phyloP scores from a whole-genome alignment of 2,113 vertebrate genomes.

The Chaenocephalus aceratus region DNA sequence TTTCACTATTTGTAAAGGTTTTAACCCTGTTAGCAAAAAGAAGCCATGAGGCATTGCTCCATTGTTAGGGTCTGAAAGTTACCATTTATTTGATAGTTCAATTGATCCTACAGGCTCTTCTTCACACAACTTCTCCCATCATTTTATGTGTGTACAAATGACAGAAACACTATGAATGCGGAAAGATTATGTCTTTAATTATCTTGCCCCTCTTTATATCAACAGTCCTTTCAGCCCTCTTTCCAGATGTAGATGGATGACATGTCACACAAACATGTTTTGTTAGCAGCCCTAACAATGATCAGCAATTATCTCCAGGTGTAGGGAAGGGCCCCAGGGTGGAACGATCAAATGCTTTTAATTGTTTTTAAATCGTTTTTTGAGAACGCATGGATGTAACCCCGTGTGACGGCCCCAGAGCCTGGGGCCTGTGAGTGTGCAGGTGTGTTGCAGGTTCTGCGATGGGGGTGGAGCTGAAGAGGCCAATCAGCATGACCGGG shows the following conservation, averaged over 20 bases:
- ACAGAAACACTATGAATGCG: no score
- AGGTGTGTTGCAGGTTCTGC: no score
- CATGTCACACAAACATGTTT: neutral
- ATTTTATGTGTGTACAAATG: no score
- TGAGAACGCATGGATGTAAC: neutral
- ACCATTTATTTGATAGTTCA: neutral
- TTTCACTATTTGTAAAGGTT: neutral
- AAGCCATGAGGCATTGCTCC: no score
- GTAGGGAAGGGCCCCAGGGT: neutral
- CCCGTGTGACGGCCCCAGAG: no score
- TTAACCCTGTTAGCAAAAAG: neutral
- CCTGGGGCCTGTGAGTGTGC: no score
- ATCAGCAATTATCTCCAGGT: neutral
- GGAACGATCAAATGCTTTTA: neutral
- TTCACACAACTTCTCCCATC: no score
- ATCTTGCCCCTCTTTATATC: neutral
- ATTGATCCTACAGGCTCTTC: no score
- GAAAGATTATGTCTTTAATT: neutral
- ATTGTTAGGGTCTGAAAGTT: neutral
- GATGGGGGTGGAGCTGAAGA: no score
- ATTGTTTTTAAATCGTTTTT: neutral
- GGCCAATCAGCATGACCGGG: no score
- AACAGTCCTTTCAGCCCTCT: no score
- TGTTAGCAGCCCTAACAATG: neutral
- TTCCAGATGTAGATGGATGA: no score